These are phyloP conservation scores for Sus scrofa DNA, from an alignment of 2,113 vertebrate species.

Conservation along the genomic window T2T-Sscrofa CM000828.6:51368501-51369000, in stretches of 20 bases:
- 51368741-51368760: not conserved
- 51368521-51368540: not conserved
- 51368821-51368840: slow-evolving; percentile 41
- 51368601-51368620: not conserved
- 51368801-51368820: slow-evolving; percentile 7
- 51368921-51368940: not conserved
- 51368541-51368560: not conserved
- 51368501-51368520: too few species aligned
- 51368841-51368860: not conserved
- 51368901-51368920: slow-evolving; percentile 29
- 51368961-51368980: not conserved
- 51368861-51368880: not conserved
- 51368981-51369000: not conserved
- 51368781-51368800: slow-evolving; percentile 14
- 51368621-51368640: not conserved
- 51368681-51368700: not conserved
- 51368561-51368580: not conserved
- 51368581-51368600: not conserved
- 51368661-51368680: not conserved
- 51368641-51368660: not conserved
- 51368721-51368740: not conserved
- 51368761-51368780: not conserved
- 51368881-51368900: not conserved
- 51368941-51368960: slow-evolving; percentile 14
- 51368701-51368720: not conserved